These are phyloP conservation scores for Malacoctenus gilli DNA, from an alignment of 2,797 vertebrate genomes.

Conservation along the genomic window DNA sequence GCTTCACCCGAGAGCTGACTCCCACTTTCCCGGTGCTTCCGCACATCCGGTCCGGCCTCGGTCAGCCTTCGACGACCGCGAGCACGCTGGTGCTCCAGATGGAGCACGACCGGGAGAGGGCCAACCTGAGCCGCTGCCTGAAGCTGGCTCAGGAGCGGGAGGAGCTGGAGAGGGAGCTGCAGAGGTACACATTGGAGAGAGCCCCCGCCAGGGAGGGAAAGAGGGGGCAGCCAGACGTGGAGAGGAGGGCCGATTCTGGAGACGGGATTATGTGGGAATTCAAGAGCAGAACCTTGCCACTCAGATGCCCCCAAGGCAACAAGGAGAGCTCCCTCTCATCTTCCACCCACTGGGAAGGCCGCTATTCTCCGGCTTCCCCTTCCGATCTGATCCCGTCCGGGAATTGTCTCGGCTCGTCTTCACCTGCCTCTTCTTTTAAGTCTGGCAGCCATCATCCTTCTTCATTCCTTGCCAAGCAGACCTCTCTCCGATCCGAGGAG, in stretches of 20 bases:
- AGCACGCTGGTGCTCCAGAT: conserved; percentile 83
- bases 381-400: conserved; percentile 43
- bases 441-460: conserved; percentile 9
- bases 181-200: conserved; percentile 64
- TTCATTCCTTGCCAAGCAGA: conserved; percentile 33
- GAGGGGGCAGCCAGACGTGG: conserved; percentile 8
- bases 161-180: conserved; percentile 78
- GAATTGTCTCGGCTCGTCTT: conserved; percentile 7
- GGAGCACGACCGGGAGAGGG: conserved; percentile 83
- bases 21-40: conserved; percentile 67
- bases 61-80: conserved; percentile 61
- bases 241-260: conserved; percentile 8
- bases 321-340: conserved; percentile 60
- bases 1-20: conserved; percentile 19
- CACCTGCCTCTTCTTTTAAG: conserved; percentile 33
- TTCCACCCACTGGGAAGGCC: conserved; percentile 66
- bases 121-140: conserved; percentile 81
- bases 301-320: conserved; percentile 34
- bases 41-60: conserved; percentile 52
- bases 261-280: conserved; percentile 57
- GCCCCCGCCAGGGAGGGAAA: conserved; percentile 30
- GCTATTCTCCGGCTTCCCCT: conserved; percentile 49
- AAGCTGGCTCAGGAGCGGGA: conserved; percentile 81
- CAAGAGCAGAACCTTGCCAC: conserved; percentile 65
- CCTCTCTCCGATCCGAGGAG: conserved; percentile 22